phyloP scores from a whole-genome alignment of 2,797 vertebrate species.

The Coregonus ussuriensis region DNA sequence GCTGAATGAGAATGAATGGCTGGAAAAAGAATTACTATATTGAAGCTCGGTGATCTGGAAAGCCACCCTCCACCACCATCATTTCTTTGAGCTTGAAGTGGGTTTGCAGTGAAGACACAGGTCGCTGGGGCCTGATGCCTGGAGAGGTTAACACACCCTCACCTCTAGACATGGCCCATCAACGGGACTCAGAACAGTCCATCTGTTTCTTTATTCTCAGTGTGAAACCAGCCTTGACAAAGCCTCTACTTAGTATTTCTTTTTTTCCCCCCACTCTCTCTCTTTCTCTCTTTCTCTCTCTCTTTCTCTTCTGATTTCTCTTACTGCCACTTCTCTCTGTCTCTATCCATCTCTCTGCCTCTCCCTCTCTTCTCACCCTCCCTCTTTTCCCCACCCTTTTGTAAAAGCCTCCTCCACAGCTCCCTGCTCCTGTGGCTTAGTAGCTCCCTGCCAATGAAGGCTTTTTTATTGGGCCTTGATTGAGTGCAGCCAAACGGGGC shows the following conservation, averaged over 20 bases:
- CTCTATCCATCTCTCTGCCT: background rate
- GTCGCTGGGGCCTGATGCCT: conserved; percentile 32
- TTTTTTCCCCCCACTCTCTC: conserved; percentile 49
- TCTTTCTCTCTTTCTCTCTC: conserved; percentile 54
- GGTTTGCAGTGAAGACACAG: background rate
- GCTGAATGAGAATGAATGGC: background rate
- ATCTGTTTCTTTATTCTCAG: conserved; percentile 73
- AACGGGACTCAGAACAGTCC: conserved; percentile 63
- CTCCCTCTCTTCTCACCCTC: conserved; percentile 18
- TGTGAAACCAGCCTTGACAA: conserved; percentile 71
- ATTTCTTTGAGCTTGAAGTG: background rate
- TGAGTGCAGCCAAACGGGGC: conserved; percentile 83
- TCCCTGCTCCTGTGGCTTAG: conserved; percentile 77
- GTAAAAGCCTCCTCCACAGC: conserved; percentile 71
- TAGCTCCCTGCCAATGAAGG: conserved; percentile 81
- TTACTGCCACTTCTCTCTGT: conserved; percentile 1
- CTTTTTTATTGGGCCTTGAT: conserved; percentile 84
- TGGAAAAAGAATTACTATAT: background rate
- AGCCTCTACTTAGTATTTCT: conserved; percentile 57
- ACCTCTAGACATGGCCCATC: conserved; percentile 68
- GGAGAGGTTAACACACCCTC: conserved; percentile 62
- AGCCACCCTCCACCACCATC: no score
- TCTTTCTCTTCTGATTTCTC: conserved; percentile 49
- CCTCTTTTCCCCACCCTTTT: conserved; percentile 59
- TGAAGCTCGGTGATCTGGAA: background rate